These are phyloP conservation scores for Macrochelys suwanniensis DNA, from an alignment of 2,797 vertebrate genomes.

Conservation along the genomic window DNA sequence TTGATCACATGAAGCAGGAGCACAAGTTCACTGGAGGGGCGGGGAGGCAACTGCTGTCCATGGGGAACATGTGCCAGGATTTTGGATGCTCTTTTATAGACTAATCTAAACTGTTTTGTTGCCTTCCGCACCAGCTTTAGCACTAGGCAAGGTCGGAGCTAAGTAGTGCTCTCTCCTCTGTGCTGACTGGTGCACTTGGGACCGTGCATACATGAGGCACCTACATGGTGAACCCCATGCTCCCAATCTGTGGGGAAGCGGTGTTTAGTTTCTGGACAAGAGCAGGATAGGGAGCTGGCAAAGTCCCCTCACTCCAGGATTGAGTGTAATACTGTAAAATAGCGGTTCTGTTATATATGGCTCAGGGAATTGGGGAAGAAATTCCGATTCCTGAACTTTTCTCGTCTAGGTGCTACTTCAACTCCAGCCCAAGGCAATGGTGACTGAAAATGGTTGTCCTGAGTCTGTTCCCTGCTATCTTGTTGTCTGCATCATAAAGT, in stretches of 20 bases:
- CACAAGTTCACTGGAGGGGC: not conserved
- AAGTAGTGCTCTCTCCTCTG: not conserved
- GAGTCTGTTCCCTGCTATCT: not conserved
- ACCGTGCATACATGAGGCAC: not conserved
- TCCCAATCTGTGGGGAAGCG: not conserved
- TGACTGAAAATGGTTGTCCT: not conserved
- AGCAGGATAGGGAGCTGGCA: not conserved
- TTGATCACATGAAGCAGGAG: not conserved
- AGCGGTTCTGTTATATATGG: not conserved
- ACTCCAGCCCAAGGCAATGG: not conserved
- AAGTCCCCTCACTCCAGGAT: not conserved
- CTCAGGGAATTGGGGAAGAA: not conserved
- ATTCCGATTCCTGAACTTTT: not conserved
- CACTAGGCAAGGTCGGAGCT: not conserved
- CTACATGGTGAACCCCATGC: not conserved
- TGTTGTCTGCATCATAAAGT: not conserved
- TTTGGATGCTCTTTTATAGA: conserved; percentile 12
- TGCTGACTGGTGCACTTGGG: not conserved
- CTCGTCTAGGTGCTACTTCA: not conserved
- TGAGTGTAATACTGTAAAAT: accelerated
- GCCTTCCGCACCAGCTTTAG: conserved; percentile 31
- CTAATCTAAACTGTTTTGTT: not conserved
- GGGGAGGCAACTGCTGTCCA: conserved; percentile 41
- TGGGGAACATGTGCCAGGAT: conserved; percentile 27
- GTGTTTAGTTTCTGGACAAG: not conserved